phyloP scores from a whole-genome alignment of 1,140 invertebrate species.

The Saccostrea glomerata region DNA sequence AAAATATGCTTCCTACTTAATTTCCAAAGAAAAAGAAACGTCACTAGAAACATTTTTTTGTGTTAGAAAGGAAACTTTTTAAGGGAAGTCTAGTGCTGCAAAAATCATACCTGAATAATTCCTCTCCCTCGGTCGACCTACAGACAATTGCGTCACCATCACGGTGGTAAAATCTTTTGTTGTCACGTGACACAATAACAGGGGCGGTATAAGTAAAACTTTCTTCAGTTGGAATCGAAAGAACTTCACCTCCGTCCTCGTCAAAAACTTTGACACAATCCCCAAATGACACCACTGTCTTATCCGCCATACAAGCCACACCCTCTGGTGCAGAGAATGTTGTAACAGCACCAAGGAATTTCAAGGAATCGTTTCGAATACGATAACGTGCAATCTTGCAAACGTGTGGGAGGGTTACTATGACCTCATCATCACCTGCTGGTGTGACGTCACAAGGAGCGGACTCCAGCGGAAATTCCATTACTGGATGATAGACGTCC shows the following conservation, averaged over 20 bases:
- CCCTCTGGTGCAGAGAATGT: conserved; percentile 23
- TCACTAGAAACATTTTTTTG: no score
- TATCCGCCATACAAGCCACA: conserved; percentile 2
- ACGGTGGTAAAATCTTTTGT: conserved; percentile 16
- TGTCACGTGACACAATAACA: background rate
- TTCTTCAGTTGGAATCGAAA: conserved; percentile 1
- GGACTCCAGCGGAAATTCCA: conserved; percentile 23
- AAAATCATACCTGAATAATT: conserved; percentile 25
- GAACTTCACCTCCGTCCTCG: conserved; percentile 4
- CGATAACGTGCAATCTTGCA: background rate
- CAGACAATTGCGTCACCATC: conserved; percentile 24
- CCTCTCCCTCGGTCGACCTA: conserved; percentile 14
- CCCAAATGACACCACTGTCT: conserved; percentile 12
- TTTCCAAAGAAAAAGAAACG: no score
- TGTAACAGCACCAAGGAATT: background rate
- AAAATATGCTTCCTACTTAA: no score
- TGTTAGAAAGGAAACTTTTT: no score
- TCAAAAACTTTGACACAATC: conserved; percentile 31
- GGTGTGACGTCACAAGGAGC: conserved; percentile 30
- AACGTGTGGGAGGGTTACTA: conserved; percentile 22
- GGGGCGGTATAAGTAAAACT: conserved; percentile 30
- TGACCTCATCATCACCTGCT: conserved; percentile 12
- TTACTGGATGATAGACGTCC: conserved; percentile 16
- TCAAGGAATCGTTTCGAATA: background rate
- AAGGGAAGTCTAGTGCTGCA: no score